phyloP scores from a whole-genome alignment of 2,797 vertebrate genomes.

The Falco novaeseelandiae region DNA sequence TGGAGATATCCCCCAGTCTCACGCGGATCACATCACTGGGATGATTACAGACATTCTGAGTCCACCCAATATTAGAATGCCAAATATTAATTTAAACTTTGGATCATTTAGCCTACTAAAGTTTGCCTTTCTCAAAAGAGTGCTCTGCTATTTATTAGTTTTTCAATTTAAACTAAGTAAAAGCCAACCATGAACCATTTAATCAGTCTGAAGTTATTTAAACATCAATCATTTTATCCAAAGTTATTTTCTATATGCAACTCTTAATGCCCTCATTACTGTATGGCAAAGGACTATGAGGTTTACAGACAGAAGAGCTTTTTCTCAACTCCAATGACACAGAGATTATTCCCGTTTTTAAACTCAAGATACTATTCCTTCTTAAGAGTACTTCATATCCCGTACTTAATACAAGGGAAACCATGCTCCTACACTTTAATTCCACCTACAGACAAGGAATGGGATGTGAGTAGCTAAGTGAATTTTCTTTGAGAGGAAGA shows the following conservation, averaged over 20 bases:
- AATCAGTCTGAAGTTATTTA: not conserved
- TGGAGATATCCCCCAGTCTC: not conserved
- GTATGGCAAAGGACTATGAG: not conserved
- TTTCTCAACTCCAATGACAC: not conserved
- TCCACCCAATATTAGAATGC: not conserved
- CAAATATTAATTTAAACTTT: not conserved
- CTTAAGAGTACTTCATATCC: not conserved
- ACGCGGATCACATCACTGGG: rapidly evolving
- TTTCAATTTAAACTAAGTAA: not conserved
- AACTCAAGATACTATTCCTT: not conserved
- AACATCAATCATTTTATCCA: not conserved
- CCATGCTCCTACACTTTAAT: not conserved
- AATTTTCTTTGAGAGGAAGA: not conserved
- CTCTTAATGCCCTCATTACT: not conserved
- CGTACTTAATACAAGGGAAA: not conserved
- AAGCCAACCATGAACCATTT: not conserved
- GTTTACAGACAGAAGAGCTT: not conserved
- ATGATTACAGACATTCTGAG: not conserved
- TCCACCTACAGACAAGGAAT: not conserved
- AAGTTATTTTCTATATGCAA: not conserved
- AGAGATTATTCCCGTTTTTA: not conserved
- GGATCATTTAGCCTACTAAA: not conserved
- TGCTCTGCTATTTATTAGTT: not conserved
- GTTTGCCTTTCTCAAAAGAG: not conserved
- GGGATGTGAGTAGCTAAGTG: rapidly evolving